phyloP scores from a whole-genome alignment of 2,888 invertebrate species.

The Rhimphoctona megacephalus region DNA sequence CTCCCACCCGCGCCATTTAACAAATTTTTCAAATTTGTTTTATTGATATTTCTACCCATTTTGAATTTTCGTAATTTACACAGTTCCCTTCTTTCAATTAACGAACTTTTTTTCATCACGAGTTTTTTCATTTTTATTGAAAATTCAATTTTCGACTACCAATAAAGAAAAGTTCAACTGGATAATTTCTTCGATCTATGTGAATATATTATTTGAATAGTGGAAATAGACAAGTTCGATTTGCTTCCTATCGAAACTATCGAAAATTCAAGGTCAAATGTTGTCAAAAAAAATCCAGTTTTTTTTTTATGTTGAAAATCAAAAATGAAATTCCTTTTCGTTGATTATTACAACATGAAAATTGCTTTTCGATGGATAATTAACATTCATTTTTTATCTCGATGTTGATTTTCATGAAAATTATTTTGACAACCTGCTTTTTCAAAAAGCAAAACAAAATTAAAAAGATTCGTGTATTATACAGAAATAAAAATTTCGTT shows the following conservation, averaged over 20 bases:
- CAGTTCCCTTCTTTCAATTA: background rate
- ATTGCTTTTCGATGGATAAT: too few species aligned
- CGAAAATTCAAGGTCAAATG: background rate
- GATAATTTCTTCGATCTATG: background rate
- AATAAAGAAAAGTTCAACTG: background rate
- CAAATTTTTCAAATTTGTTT: background rate
- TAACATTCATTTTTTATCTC: too few species aligned
- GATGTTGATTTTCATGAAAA: background rate
- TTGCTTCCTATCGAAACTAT: background rate
- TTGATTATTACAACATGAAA: background rate
- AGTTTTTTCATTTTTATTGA: background rate
- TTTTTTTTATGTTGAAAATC: background rate
- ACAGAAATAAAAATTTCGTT: background rate
- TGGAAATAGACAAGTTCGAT: background rate
- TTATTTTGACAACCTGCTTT: background rate
- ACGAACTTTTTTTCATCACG: background rate
- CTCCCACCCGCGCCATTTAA: background rate
- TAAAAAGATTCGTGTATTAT: background rate
- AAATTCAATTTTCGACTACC: background rate
- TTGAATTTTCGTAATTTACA: background rate
- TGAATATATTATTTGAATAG: background rate
- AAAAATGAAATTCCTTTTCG: background rate
- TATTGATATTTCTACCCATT: background rate
- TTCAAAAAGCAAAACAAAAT: background rate
- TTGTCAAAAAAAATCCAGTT: background rate